Evolutionary conservation across 2,888 invertebrate species (phyloP).

Genomic region (Piscicola geometra): DNA sequence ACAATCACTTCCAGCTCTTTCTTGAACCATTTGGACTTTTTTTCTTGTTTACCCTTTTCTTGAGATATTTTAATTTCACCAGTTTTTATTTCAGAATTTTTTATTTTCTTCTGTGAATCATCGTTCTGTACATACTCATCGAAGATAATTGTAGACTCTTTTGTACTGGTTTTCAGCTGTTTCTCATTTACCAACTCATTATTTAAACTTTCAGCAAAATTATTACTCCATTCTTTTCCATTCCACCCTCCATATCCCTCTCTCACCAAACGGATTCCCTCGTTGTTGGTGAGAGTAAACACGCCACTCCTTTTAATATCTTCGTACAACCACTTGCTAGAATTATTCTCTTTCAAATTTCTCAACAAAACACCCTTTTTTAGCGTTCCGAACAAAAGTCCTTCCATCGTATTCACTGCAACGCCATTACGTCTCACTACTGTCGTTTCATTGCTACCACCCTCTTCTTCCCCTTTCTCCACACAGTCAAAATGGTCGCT

Average conservation of each 20-base stretch:
- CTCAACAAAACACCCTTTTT: conserved; percentile 40
- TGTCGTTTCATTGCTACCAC: too few relatives aligned
- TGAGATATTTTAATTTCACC: too few relatives aligned
- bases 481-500: too few relatives aligned
- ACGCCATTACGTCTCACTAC: too few relatives aligned
- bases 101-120: too few relatives aligned
- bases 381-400: conserved; percentile 39
- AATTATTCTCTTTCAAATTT: conserved; percentile 39
- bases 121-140: too few relatives aligned
- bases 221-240: background rate
- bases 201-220: background rate
- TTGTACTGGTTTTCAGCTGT: background rate
- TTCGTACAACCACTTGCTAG: conserved; percentile 37
- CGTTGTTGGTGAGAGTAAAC: conserved; percentile 42
- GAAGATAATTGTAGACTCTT: too few relatives aligned
- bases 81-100: too few relatives aligned
- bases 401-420: background rate
- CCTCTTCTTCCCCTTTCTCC: too few relatives aligned
- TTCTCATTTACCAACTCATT: background rate
- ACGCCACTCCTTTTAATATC: conserved; percentile 35
- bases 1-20: too few relatives aligned
- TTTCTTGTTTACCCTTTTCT: too few relatives aligned
- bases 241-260: background rate
- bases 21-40: too few relatives aligned
- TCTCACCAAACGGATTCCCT: conserved; percentile 40